A percentile compares a stretch with the other conserved stretches of the same genome.
These are phyloP conservation scores for Holcopasites calliopsidis DNA, from an alignment of 1,140 invertebrate genomes.

Conservation along the genomic window DNA sequence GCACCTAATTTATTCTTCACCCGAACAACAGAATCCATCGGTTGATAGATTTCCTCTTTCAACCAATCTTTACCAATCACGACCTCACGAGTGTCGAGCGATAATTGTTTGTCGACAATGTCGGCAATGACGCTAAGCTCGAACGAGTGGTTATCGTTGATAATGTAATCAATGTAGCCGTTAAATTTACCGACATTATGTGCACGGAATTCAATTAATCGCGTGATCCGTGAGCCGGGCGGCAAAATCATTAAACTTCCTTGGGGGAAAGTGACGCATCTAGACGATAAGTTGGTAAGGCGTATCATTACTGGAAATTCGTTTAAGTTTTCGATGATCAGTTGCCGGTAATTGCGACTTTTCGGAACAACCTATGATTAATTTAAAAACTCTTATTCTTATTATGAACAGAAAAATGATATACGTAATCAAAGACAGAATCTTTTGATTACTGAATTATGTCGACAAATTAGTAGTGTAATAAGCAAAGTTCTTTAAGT, in stretches of 20 bases:
- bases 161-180: conserved; percentile 62
- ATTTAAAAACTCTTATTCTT: no score
- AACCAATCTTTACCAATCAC: conserved; percentile 40
- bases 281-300: conserved; percentile 24
- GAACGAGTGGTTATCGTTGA: conserved; percentile 67
- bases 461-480: no score
- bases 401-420: neutral
- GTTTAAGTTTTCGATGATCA: conserved; percentile 61
- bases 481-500: no score
- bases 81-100: conserved; percentile 40
- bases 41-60: conserved; percentile 43
- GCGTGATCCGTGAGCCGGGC: conserved; percentile 13
- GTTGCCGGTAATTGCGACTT: conserved; percentile 43
- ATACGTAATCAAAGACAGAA: neutral
- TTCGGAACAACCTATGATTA: conserved; percentile 48
- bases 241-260: conserved; percentile 41
- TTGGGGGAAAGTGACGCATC: conserved; percentile 44
- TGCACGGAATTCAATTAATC: conserved; percentile 48
- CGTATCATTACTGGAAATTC: conserved; percentile 59
- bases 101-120: conserved; percentile 60
- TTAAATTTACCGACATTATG: conserved; percentile 52
- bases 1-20: conserved; percentile 54
- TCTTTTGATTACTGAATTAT: no score
- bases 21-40: conserved; percentile 19
- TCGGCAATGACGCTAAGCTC: conserved; percentile 62